These are phyloP conservation scores for Callipepla californica DNA, from an alignment of 2,113 vertebrate genomes.

Conservation along the genomic window DNA sequence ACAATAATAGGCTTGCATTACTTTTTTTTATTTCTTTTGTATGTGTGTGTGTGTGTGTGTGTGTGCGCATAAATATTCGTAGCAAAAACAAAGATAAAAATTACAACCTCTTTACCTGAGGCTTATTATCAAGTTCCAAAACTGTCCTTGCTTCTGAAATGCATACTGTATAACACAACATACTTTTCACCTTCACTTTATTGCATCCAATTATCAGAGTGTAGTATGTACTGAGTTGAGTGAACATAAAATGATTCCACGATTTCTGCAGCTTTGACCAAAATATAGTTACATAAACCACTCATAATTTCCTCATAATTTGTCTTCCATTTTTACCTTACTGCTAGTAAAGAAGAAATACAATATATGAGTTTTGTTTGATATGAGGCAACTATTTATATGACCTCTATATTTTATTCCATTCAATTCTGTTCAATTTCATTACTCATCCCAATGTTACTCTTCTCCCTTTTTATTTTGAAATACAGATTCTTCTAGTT, in stretches of 20 bases:
- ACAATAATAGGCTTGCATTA: neutral
- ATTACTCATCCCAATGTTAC: neutral
- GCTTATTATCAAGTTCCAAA: neutral
- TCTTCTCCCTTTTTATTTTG: neutral
- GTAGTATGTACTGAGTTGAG: neutral
- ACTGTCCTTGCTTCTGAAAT: neutral
- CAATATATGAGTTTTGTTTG: neutral
- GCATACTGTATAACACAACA: neutral
- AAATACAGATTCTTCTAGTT: neutral
- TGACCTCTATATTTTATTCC: neutral
- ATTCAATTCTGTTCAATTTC: neutral
- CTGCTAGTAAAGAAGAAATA: neutral
- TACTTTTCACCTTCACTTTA: neutral
- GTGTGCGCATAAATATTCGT: neutral
- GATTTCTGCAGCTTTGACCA: neutral
- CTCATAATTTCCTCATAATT: neutral
- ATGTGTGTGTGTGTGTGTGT: too few relatives aligned
- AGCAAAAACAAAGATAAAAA: neutral
- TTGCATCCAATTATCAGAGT: neutral
- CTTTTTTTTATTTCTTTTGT: neutral
- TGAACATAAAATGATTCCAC: accelerated
- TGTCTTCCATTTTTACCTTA: neutral
- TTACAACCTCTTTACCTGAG: neutral
- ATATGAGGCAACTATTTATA: neutral
- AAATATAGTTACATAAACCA: neutral